These are phyloP conservation scores for Bergia sp. DNA, from an alignment of 92 coral and sea anemone genomes.

Conservation along the genomic window DNA sequence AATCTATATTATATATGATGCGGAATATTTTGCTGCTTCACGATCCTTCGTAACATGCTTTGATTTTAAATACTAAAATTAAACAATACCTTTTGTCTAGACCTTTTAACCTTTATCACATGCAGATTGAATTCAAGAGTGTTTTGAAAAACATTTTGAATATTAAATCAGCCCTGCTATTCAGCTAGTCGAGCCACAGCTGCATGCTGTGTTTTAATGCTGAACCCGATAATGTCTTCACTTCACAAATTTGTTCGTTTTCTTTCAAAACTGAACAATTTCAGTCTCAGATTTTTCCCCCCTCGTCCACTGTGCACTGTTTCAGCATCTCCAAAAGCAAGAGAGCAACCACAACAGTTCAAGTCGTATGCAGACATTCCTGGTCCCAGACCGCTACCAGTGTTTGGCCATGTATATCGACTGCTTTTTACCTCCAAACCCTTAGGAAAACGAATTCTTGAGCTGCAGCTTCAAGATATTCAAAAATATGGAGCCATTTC, in stretches of 20 bases:
- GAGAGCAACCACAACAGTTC: slow-evolving; percentile 18
- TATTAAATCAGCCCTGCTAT: too few relatives aligned
- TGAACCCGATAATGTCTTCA: not conserved
- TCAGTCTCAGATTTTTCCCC: not conserved
- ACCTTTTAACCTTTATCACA: too few relatives aligned
- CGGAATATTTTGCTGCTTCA: too few relatives aligned
- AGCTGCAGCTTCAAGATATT: slow-evolving; percentile 34
- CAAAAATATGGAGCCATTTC: slow-evolving; percentile 58
- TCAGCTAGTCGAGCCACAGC: too few relatives aligned
- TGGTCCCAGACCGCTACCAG: slow-evolving; percentile 52
- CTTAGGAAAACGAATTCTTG: slow-evolving; percentile 48
- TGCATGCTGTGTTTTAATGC: too few relatives aligned
- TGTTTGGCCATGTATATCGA: slow-evolving; percentile 46
- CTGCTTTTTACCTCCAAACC: slow-evolving; percentile 56
- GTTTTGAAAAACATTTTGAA: too few relatives aligned
- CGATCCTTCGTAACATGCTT: too few relatives aligned
- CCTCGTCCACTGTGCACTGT: slow-evolving; percentile 21
- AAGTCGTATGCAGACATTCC: slow-evolving; percentile 58
- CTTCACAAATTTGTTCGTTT: not conserved
- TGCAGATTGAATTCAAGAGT: too few relatives aligned
- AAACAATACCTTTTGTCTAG: too few relatives aligned
- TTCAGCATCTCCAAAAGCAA: not conserved
- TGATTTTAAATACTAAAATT: too few relatives aligned
- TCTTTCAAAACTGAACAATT: not conserved
- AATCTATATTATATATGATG: too few relatives aligned